A percentile compares a stretch with the other conserved stretches of the same genome.
These are phyloP conservation scores for Penaeus indicus DNA, from an alignment of 1,140 invertebrate genomes.

Conservation along the genomic window DNA sequence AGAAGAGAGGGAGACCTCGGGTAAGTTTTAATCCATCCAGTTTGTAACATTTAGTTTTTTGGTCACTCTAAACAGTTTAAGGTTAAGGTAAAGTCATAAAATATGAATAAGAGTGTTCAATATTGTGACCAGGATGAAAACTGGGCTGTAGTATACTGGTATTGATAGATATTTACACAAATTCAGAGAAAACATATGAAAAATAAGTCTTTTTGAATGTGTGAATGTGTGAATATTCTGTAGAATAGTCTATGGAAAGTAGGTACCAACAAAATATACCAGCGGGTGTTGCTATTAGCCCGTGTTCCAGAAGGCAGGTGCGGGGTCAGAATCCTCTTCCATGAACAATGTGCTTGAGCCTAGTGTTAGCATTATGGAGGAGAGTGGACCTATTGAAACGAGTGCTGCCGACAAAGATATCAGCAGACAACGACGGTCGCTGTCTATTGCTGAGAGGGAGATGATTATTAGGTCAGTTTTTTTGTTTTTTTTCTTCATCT, in stretches of 20 bases:
- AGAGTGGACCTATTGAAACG: conserved; percentile 53
- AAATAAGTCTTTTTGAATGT: too few relatives aligned
- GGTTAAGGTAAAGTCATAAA: too few relatives aligned
- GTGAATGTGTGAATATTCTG: too few relatives aligned
- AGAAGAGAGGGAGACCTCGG: conserved; percentile 53
- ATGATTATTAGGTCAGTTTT: conserved; percentile 64
- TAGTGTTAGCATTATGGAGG: conserved; percentile 63
- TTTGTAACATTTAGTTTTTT: background rate
- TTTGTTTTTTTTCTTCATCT: background rate
- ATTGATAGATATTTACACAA: too few relatives aligned
- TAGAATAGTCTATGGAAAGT: too few relatives aligned
- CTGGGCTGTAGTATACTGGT: too few relatives aligned
- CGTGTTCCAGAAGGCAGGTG: conserved; percentile 17
- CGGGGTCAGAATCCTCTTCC: conserved; percentile 3
- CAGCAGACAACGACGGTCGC: conserved; percentile 61
- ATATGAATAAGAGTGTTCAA: too few relatives aligned
- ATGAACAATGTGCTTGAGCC: conserved; percentile 58
- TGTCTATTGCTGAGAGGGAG: conserved; percentile 65
- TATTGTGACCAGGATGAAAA: too few relatives aligned
- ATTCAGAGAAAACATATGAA: too few relatives aligned
- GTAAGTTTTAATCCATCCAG: conserved; percentile 26
- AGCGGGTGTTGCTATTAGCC: background rate
- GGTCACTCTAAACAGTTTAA: background rate
- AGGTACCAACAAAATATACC: too few relatives aligned
- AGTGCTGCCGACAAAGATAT: conserved; percentile 47